Conservation (phyloP, 2,113 vertebrate genomes). For the Talpa occidentalis region DNA sequence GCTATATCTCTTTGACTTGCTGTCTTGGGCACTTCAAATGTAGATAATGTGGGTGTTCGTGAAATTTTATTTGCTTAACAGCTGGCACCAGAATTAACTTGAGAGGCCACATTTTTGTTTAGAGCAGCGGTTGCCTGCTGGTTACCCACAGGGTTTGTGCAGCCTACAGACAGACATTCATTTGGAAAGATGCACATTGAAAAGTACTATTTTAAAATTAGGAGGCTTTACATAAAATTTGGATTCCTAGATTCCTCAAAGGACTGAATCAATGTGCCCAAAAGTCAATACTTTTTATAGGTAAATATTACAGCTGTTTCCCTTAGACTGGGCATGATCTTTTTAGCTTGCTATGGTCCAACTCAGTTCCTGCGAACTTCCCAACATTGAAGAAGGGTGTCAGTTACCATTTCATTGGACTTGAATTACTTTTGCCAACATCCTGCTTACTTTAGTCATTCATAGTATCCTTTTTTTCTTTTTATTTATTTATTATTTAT, state of each 20-base stretch:
- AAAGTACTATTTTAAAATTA: slow-evolving; percentile 7
- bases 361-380: neutral
- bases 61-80: slow-evolving; percentile 37
- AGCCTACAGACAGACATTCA: neutral
- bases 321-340: neutral
- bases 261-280: neutral
- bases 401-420: neutral
- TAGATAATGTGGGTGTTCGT: neutral
- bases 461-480: neutral
- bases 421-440: neutral
- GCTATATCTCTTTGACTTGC: neutral
- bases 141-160: neutral
- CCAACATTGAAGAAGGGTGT: neutral
- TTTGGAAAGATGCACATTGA: neutral
- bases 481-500: too few relatives aligned
- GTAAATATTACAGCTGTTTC: neutral
- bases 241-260: neutral
- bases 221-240: neutral
- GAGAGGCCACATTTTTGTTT: neutral
- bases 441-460: neutral
- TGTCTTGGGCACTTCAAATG: slow-evolving; percentile 13
- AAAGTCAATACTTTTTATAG: neutral
- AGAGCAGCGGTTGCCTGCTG: neutral
- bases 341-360: neutral
- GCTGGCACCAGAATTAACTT: neutral